These are phyloP conservation scores for Lasiurus cinereus DNA, from an alignment of 2,113 vertebrate genomes.

Conservation along the genomic window DNA sequence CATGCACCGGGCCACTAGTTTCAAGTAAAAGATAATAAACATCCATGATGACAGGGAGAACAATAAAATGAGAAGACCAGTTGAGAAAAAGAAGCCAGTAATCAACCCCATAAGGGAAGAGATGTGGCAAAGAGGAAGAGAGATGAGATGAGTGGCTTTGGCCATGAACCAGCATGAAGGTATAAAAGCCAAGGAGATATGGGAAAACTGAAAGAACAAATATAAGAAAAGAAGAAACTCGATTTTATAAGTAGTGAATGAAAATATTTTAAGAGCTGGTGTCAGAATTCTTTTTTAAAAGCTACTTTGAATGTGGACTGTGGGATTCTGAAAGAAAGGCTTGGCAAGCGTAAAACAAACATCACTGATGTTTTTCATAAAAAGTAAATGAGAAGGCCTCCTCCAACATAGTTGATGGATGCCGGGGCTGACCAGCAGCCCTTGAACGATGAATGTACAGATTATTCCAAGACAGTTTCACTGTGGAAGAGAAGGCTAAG, in stretches of 20 bases:
- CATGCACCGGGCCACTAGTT: neutral
- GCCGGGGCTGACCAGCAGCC: no score
- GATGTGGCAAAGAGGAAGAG: neutral
- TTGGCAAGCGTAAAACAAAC: slow-evolving; percentile 40
- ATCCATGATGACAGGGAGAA: neutral
- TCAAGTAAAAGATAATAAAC: slow-evolving; percentile 38
- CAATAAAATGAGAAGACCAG: neutral
- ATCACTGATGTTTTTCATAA: neutral
- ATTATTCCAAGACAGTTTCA: no score
- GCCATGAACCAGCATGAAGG: neutral
- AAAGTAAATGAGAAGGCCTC: neutral
- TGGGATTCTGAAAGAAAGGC: slow-evolving; percentile 1
- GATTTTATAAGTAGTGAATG: neutral
- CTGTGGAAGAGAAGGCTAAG: no score
- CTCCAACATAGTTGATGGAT: neutral
- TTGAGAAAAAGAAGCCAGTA: neutral
- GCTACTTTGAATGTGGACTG: neutral
- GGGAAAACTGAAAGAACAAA: neutral
- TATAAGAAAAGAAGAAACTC: neutral
- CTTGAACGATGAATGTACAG: no score
- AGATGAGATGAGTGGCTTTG: neutral
- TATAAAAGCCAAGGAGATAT: slow-evolving; percentile 9
- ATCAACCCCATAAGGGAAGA: neutral
- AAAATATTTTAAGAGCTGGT: slow-evolving; percentile 49
- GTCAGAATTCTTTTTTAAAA: neutral